Percentiles rank a stretch among this genome's conserved stretches.
Conservation (phyloP, 2,797 vertebrate genomes). For the Sebastes flavidus region DNA sequence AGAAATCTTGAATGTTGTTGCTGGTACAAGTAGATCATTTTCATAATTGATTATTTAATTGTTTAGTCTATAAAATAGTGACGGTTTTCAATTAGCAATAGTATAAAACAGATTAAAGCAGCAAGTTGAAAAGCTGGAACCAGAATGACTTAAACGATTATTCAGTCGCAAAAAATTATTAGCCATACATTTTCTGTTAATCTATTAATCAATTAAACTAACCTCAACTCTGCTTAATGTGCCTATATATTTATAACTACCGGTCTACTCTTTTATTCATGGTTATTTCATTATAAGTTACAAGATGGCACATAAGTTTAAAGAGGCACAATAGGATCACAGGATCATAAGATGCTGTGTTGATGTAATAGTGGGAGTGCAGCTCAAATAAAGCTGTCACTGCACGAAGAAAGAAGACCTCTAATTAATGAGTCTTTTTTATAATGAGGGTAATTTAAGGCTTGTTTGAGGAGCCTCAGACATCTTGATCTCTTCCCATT, state of each 20-base stretch:
- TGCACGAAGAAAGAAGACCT: neutral
- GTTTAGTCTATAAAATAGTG: neutral
- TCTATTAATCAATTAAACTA: too few relatives aligned
- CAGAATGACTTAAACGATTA: neutral
- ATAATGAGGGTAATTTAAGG: constrained; percentile 20
- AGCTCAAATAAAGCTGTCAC: constrained; percentile 9
- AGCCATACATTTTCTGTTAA: too few relatives aligned
- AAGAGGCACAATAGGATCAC: neutral
- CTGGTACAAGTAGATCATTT: neutral
- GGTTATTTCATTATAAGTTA: neutral
- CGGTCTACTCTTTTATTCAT: too few relatives aligned
- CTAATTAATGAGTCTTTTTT: constrained; percentile 22
- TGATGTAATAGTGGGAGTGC: neutral
- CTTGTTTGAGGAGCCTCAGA: neutral
- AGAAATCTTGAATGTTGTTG: neutral
- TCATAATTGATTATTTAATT: neutral
- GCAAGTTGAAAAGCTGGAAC: neutral
- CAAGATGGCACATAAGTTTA: neutral
- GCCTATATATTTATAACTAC: neutral
- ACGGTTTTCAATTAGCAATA: neutral
- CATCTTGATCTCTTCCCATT: constrained; percentile 5
- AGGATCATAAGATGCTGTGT: neutral
- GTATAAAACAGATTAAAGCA: neutral
- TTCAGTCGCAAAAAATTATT: too few relatives aligned
- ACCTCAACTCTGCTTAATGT: neutral